Conservation (phyloP, 2,888 invertebrate species). For the Andrena haemorrhoa region DNA sequence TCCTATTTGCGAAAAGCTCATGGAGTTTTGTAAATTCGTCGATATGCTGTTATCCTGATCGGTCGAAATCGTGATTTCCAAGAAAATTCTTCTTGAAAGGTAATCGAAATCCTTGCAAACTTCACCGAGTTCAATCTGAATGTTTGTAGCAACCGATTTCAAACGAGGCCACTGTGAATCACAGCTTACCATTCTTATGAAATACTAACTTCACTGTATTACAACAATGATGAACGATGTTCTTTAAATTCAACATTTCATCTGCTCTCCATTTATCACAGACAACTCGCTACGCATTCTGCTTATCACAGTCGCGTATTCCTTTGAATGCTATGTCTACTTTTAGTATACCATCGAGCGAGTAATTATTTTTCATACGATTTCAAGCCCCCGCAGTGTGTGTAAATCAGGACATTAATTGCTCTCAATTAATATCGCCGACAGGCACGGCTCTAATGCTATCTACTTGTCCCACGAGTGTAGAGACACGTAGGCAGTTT, state of each 20-base stretch:
- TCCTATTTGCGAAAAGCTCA: constrained; percentile 31
- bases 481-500: constrained; percentile 35
- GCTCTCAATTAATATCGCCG: constrained; percentile 30
- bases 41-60: background rate
- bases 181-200: too few relatives aligned
- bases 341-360: too few relatives aligned
- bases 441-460: background rate
- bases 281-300: too few relatives aligned
- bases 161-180: too few relatives aligned
- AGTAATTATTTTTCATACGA: too few relatives aligned
- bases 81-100: background rate
- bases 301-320: too few relatives aligned
- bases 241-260: too few relatives aligned
- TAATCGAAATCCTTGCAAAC: background rate
- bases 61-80: background rate
- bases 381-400: background rate
- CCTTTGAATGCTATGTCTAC: too few relatives aligned
- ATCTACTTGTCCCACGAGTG: constrained; percentile 17
- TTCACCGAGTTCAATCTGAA: background rate
- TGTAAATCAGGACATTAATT: constrained; percentile 9
- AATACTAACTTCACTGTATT: too few relatives aligned
- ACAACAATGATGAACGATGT: too few relatives aligned
- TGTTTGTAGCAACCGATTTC: too few relatives aligned
- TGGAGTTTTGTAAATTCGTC: constrained; percentile 19
- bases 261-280: too few relatives aligned